These are phyloP conservation scores for Falco biarmicus DNA, from an alignment of 2,797 vertebrate genomes.

Conservation along the genomic window DNA sequence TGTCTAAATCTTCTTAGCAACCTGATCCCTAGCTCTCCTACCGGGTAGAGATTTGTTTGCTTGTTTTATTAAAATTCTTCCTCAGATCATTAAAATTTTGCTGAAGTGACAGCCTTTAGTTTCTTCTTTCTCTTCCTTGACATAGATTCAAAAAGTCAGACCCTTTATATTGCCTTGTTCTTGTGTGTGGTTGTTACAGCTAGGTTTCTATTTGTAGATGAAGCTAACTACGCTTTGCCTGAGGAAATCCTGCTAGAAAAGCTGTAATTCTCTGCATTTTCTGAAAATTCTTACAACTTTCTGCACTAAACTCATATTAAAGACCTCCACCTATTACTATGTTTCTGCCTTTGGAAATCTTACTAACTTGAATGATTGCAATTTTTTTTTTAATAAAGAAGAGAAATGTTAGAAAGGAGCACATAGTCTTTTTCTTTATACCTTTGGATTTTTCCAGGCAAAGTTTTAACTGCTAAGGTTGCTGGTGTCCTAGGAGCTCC, in stretches of 20 bases:
- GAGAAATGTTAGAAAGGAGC: not conserved
- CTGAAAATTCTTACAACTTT: not conserved
- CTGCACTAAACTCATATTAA: not conserved
- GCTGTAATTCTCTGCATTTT: not conserved
- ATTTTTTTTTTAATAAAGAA: not conserved
- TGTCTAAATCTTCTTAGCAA: not conserved
- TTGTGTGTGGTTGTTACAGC: not conserved
- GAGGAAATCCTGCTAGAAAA: not conserved
- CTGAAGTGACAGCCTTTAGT: not conserved
- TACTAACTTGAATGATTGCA: not conserved
- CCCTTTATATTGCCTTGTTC: not conserved
- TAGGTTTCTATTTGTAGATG: not conserved
- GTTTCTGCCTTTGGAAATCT: not conserved
- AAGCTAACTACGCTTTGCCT: not conserved
- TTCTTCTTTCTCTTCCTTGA: not conserved
- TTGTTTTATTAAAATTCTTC: not conserved
- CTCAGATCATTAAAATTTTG: not conserved
- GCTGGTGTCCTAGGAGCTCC: not conserved
- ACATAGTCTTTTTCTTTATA: not conserved
- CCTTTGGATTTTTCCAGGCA: not conserved
- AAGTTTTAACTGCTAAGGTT: not conserved
- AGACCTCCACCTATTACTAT: too few species aligned
- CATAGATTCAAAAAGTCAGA: not conserved
- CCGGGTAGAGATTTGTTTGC: not conserved
- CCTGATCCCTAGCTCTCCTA: not conserved